Base-by-base conservation (phyloP, 2,888 invertebrate genomes). In the Pantelozetes paolii region DNA sequence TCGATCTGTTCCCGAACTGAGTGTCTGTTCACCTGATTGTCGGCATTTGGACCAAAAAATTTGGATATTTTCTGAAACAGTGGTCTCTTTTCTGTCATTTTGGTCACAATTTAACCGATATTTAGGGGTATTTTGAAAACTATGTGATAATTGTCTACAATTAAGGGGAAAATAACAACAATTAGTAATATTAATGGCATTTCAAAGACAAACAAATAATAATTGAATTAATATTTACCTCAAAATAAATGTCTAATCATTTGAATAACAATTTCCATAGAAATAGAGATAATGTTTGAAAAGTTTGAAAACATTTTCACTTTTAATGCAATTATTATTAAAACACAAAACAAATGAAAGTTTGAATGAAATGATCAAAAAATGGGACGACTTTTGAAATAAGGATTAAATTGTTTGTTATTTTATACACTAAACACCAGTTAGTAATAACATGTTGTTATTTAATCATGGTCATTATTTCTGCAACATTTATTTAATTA, bases 1-100 rank as follows among this genome's bases (percentile, higher is more conserved):
- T 67, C 67, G 20, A 67, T 40, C 42, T 67, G 40, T 67, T 67
- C 67, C 40, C 67, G 67, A 20, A 40, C 23, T 42, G 67, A 13
- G 15, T 32, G 18, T 11, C 6, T 67, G 23, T 36, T 67, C 20
- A 23, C 0, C 11, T 20, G 23, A 42, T 67, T 67, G 36, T 28
- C 28, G 13, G 67, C 23, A 42, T 36, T 42, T 13, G 67, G 23
- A 3, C 67, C 42, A 26, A 67, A 67, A 3, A 67, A 36, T 11
- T 67, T 67, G 11, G 67, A 11, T 11, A 67, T 23, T 42, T 67
- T 67, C 67, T 67, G 15, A n/a, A 42, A 67, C 5, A 67, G 32
- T 6, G 40, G 67, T 13, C 42, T 15, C 67, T 67, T 67, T 20
- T 67, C 67, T 23, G 67, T 36, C 67, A 67, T 36, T 67, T 2